Evolutionary conservation across 23 tunicate genomes (phyloP).

Genomic region (Clavelina lepadiformis): DNA sequence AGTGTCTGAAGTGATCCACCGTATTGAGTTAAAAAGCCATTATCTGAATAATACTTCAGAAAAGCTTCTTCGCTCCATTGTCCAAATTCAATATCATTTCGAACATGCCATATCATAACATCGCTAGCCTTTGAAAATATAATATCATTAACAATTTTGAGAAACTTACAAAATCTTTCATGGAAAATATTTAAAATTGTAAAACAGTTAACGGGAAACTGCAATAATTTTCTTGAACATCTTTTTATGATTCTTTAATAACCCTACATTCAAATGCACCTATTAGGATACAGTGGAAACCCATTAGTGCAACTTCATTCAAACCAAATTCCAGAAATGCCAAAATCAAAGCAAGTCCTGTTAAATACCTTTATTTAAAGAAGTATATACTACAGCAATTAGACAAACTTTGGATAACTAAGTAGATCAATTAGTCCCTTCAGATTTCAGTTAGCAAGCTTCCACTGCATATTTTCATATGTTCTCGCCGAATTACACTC

Average conservation of each 20-base stretch:
- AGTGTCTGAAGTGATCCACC: constrained; percentile 76
- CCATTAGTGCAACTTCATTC: too few species aligned
- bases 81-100: constrained; percentile 50
- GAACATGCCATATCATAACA: constrained; percentile 95
- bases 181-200: background rate
- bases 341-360: background rate
- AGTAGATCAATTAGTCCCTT: too few species aligned
- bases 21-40: constrained; percentile 52
- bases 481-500: too few species aligned
- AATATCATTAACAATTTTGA: background rate
- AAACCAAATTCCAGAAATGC: background rate
- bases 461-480: too few species aligned
- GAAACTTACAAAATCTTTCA: background rate
- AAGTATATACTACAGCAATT: too few species aligned
- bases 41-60: constrained; percentile 79
- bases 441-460: too few species aligned
- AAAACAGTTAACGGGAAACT: background rate
- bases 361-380: too few species aligned
- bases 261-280: too few species aligned
- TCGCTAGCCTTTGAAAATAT: constrained; percentile 50
- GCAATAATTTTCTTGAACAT: too few species aligned
- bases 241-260: too few species aligned
- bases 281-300: too few species aligned
- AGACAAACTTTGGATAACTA: too few species aligned
- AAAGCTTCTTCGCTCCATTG: constrained; percentile 57